These are phyloP conservation scores for Varecia variegata DNA, from an alignment of 2,797 vertebrate genomes.

Conservation along the genomic window DNA sequence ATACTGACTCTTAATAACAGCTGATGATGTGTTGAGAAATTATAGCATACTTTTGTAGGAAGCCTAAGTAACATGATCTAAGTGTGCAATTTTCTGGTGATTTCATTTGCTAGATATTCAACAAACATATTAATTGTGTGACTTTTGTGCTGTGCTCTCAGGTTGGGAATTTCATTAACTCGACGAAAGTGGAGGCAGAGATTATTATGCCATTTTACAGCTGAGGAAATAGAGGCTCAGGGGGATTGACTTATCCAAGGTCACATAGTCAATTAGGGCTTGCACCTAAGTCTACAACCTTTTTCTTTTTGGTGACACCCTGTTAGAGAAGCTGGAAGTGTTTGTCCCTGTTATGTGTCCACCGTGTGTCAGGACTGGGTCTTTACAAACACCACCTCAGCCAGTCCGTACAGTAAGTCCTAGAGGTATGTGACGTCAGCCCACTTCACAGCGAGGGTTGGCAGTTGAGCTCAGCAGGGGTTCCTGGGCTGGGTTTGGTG, in stretches of 20 bases:
- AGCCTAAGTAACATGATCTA: not conserved
- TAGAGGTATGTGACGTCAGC: rapidly evolving
- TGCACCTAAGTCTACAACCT: rapidly evolving
- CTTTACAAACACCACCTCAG: not conserved
- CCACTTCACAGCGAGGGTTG: not conserved
- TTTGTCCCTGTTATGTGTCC: not conserved
- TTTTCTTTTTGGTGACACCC: not conserved
- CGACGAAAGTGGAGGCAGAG: not conserved
- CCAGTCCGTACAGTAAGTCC: not conserved
- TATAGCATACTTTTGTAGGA: not conserved
- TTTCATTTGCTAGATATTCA: not conserved
- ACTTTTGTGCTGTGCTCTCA: not conserved
- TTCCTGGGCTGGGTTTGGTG: not conserved
- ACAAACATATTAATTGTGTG: rapidly evolving
- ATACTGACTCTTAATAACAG: not conserved
- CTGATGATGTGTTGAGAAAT: not conserved
- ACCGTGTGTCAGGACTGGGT: not conserved
- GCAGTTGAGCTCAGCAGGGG: not conserved
- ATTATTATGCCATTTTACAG: not conserved
- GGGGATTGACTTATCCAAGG: not conserved
- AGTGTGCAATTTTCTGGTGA: not conserved
- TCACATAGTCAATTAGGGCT: not conserved
- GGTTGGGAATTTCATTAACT: not conserved
- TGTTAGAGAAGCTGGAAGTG: too few species aligned
- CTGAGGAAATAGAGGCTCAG: not conserved